Evolutionary conservation across 2,113 vertebrate species (phyloP).

Genomic region (Neolamprologus sp.): DNA sequence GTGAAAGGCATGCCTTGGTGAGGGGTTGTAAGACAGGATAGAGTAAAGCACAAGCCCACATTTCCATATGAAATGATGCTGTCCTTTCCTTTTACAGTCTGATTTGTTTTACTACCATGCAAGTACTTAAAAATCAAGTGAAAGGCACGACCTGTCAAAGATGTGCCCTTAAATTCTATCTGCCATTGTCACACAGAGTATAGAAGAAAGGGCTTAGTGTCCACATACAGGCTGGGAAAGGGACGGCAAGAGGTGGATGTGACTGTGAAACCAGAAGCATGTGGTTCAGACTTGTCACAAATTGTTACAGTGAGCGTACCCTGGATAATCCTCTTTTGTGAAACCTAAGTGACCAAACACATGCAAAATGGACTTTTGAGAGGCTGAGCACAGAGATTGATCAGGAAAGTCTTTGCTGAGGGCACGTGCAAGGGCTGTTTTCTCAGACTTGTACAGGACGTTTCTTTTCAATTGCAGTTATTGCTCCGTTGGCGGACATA

Average conservation of each 20-base stretch:
- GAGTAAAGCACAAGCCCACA: neutral
- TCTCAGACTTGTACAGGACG: neutral
- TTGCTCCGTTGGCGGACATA: neutral
- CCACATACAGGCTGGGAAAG: neutral
- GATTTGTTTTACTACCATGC: neutral
- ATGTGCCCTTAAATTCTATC: neutral
- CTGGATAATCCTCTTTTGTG: neutral
- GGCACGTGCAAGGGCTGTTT: neutral
- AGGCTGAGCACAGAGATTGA: neutral
- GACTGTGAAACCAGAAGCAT: neutral
- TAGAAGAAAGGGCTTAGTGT: neutral
- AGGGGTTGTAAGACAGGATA: neutral
- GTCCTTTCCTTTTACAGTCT: neutral
- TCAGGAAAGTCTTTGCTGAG: neutral
- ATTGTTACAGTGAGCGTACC: neutral
- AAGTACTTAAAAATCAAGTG: neutral
- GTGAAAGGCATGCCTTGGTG: neutral
- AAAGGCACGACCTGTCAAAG: neutral
- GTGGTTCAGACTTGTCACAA: neutral
- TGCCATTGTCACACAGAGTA: neutral
- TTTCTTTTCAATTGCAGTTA: neutral
- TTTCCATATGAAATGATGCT: conserved; percentile 12
- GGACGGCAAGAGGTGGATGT: neutral
- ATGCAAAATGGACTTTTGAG: neutral
- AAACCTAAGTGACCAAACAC: neutral